phyloP scores from a whole-genome alignment of 2,113 vertebrate species.

The Corapipo altera region DNA sequence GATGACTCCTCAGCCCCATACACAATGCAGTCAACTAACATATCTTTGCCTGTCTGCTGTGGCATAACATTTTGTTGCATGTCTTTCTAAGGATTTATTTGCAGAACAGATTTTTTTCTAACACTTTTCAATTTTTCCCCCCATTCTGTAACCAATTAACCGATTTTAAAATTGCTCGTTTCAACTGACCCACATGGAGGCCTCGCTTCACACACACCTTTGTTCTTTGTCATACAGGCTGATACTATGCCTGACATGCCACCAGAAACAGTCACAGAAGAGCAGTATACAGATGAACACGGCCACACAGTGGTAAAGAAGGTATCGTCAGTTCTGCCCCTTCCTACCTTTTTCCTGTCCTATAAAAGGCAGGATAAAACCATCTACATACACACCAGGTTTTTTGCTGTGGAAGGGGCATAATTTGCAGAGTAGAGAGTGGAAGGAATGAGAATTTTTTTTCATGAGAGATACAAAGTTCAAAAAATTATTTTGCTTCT shows the following conservation, averaged over 20 bases:
- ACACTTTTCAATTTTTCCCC: not conserved
- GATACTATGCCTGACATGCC: constrained; percentile 88
- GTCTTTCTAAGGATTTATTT: not conserved
- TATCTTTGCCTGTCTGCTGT: not conserved
- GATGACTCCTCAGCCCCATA: not conserved
- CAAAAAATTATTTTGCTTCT: not conserved
- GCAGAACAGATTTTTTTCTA: not conserved
- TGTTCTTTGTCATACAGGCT: constrained; percentile 74
- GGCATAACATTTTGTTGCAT: constrained; percentile 14
- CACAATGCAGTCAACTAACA: not conserved
- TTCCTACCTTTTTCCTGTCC: not conserved
- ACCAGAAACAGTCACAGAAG: constrained; percentile 88
- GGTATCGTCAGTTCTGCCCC: constrained; percentile 67
- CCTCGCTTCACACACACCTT: not conserved
- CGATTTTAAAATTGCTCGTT: not conserved
- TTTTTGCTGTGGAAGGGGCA: not conserved
- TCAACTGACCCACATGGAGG: not conserved
- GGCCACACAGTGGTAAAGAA: constrained; percentile 93
- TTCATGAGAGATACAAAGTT: not conserved
- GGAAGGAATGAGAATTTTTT: not conserved
- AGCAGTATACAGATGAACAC: constrained; percentile 89
- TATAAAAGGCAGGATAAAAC: not conserved
- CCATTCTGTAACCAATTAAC: constrained; percentile 22
- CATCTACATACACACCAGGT: not conserved
- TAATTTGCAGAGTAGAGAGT: not conserved